Conservation (phyloP, 2,888 invertebrate genomes). For the Brachypalpus laphriformis region DNA sequence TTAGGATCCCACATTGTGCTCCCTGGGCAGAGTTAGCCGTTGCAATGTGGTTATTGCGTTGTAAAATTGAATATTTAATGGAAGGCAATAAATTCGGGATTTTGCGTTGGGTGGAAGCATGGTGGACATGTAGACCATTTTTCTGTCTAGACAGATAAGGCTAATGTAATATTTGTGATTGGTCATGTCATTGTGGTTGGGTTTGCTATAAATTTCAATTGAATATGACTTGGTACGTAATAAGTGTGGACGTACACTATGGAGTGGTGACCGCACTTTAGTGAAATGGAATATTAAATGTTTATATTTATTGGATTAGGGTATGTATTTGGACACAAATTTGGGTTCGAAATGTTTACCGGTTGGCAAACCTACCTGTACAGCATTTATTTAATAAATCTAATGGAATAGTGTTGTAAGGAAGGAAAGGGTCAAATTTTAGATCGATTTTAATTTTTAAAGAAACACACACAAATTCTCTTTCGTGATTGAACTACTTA, state of each 20-base stretch:
- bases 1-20: neutral
- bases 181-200: slow-evolving; percentile 14
- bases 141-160: slow-evolving; percentile 51
- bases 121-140: neutral
- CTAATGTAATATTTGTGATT: slow-evolving; percentile 39
- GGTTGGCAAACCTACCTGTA: neutral
- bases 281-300: neutral
- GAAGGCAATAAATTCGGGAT: slow-evolving; percentile 34
- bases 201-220: neutral
- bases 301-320: neutral
- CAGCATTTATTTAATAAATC: neutral
- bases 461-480: no score
- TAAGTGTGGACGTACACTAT: neutral
- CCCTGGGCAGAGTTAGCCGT: neutral
- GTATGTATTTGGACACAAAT: neutral
- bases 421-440: neutral
- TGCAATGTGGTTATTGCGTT: slow-evolving; percentile 21
- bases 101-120: neutral
- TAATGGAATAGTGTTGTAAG: neutral
- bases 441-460: no score
- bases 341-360: neutral
- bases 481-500: no score
- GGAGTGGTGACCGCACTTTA: neutral
- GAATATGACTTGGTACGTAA: neutral
- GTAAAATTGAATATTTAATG: slow-evolving; percentile 63